phyloP scores from a whole-genome alignment of 2,888 invertebrate genomes.

The Erebia ligea region DNA sequence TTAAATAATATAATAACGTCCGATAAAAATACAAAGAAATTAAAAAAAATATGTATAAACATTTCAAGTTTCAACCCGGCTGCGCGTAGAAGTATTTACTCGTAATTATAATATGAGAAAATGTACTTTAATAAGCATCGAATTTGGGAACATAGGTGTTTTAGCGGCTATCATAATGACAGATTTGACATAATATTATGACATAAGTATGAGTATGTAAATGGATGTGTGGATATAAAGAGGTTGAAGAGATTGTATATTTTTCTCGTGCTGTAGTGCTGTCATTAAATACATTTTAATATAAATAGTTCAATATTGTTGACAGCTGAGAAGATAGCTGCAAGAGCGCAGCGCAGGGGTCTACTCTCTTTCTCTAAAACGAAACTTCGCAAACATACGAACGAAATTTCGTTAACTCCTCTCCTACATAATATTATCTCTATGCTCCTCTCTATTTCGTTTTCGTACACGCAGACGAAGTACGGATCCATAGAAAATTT shows the following conservation, averaged over 20 bases:
- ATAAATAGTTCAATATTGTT: too few species aligned
- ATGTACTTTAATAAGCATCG: slow-evolving; percentile 19
- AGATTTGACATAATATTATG: background rate
- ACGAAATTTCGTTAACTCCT: too few species aligned
- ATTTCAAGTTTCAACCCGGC: slow-evolving; percentile 36
- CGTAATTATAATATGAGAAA: slow-evolving; percentile 13
- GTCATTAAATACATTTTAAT: background rate
- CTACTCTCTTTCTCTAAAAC: too few species aligned
- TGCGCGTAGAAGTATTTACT: slow-evolving; percentile 27
- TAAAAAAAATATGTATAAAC: slow-evolving; percentile 23
- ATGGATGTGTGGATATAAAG: background rate
- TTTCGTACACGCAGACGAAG: too few species aligned
- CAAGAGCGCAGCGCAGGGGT: too few species aligned
- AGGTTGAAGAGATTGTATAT: background rate
- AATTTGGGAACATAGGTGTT: slow-evolving; percentile 20
- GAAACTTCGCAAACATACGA: too few species aligned
- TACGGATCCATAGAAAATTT: too few species aligned
- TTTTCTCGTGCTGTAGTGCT: slow-evolving; percentile 5
- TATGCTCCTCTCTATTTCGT: too few species aligned
- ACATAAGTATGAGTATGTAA: background rate
- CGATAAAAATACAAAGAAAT: slow-evolving; percentile 44
- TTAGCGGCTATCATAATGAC: slow-evolving; percentile 10
- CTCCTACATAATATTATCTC: too few species aligned
- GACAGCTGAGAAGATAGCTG: too few species aligned
- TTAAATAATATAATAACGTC: slow-evolving; percentile 32